Evolutionary conservation across 2,113 vertebrate genomes (phyloP).

Genomic region (Procavia capensis): DNA sequence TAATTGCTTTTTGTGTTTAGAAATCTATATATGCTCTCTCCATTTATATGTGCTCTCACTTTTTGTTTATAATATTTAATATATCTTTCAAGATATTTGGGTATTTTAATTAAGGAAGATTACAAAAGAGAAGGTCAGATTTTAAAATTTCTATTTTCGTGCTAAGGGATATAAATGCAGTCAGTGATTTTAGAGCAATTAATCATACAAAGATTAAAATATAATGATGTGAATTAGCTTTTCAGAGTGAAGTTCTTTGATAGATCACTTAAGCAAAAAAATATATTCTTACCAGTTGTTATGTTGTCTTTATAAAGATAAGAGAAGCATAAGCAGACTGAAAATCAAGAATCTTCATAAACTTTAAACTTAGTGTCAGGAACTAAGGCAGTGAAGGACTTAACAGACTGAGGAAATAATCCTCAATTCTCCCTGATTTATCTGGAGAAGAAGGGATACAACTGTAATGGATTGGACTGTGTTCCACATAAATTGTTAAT

Average conservation of each 20-base stretch:
- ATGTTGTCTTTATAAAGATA: not conserved
- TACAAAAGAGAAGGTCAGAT: not conserved
- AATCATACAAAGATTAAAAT: not conserved
- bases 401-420: not conserved
- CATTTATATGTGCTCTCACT: not conserved
- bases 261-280: not conserved
- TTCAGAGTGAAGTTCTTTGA: not conserved
- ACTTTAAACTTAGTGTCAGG: not conserved
- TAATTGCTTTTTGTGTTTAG: not conserved
- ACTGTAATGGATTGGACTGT: no score
- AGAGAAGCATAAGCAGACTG: not conserved
- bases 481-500: no score
- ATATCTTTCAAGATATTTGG: not conserved
- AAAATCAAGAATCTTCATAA: conserved; percentile 6
- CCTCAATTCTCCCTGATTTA: not conserved
- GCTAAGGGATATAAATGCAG: not conserved
- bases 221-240: not conserved
- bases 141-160: conserved; percentile 17
- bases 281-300: not conserved
- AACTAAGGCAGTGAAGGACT: not conserved
- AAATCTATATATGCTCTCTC: not conserved
- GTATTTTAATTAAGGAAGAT: conserved; percentile 8
- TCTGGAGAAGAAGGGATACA: not conserved
- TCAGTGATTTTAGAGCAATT: not conserved
- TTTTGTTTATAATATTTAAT: not conserved